Conservation (phyloP, 2,797 vertebrate species). For the Phoebastria nigripes region DNA sequence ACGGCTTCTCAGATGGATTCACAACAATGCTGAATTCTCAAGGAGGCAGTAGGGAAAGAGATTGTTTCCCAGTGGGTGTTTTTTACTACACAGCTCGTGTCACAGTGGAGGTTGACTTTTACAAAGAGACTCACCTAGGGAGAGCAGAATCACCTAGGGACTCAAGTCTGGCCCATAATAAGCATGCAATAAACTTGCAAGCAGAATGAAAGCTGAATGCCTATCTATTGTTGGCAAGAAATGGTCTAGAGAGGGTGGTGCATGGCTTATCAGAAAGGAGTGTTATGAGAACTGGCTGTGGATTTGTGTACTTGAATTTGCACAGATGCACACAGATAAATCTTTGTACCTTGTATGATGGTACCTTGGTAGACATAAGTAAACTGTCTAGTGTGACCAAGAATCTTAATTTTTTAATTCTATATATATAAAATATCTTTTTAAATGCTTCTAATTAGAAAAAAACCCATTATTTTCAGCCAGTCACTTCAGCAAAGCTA, state of each 20-base stretch:
- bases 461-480: background rate
- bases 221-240: background rate
- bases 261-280: background rate
- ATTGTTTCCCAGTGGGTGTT: background rate
- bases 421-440: background rate
- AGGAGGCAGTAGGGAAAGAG: background rate
- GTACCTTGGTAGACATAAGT: background rate
- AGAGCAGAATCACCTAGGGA: background rate
- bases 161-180: background rate
- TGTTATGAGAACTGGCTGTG: background rate
- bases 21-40: slow-evolving; percentile 1
- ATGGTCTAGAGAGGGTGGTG: background rate
- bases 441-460: background rate
- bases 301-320: background rate
- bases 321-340: background rate
- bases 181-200: background rate
- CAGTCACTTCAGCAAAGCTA: background rate
- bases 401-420: background rate
- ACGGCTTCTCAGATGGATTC: background rate
- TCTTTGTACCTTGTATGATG: background rate
- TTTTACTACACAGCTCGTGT: background rate
- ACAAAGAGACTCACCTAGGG: background rate
- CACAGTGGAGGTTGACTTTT: background rate
- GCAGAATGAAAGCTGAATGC: background rate
- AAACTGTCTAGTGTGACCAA: background rate